Conservation (phyloP, 2,888 invertebrate genomes). For the Lumbricus terrestris region DNA sequence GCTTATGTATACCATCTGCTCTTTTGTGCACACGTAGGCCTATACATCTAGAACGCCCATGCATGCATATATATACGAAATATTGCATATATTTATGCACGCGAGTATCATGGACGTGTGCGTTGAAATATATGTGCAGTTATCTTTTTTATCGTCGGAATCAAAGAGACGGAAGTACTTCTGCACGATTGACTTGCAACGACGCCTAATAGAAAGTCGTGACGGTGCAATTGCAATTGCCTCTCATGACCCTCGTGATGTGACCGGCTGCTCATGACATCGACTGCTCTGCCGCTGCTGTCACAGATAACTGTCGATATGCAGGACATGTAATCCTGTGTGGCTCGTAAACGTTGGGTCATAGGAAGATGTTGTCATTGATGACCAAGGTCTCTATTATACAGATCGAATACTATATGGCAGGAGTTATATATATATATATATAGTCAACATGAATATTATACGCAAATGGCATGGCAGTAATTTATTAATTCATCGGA, state of each 20-base stretch:
- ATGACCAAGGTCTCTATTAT: background rate
- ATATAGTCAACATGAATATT: background rate
- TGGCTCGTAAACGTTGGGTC: background rate
- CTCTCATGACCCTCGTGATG: too few species aligned
- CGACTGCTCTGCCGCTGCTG: background rate
- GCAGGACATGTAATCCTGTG: too few species aligned
- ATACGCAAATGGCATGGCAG: too few species aligned
- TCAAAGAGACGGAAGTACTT: background rate
- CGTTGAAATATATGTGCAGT: background rate
- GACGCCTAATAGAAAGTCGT: conserved; percentile 3
- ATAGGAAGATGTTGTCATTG: background rate
- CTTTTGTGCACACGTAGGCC: too few species aligned
- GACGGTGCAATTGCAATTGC: background rate
- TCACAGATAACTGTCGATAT: background rate
- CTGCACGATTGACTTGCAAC: background rate
- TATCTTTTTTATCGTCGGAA: background rate
- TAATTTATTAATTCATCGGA: too few species aligned
- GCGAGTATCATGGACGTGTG: background rate
- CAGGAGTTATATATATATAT: too few species aligned
- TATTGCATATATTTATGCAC: background rate
- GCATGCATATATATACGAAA: too few species aligned
- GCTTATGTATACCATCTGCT: background rate
- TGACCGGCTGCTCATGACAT: background rate
- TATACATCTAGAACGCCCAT: too few species aligned
- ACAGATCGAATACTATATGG: too few species aligned